Conservation (phyloP, 2,797 vertebrate genomes). For the Siniperca scherzeri region DNA sequence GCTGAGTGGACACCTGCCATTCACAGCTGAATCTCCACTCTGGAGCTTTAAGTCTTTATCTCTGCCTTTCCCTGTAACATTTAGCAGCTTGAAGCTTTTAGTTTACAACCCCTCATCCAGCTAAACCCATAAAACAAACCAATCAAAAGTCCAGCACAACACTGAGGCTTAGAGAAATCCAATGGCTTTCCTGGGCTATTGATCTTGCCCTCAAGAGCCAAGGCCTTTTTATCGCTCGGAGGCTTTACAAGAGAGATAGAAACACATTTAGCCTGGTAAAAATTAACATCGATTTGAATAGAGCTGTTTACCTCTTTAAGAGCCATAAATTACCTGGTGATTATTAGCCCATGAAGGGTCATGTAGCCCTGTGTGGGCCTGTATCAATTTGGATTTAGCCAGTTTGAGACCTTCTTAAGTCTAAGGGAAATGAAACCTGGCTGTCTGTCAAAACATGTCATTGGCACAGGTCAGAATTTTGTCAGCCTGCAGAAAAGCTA, state of each 20-base stretch:
- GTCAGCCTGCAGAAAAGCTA: neutral
- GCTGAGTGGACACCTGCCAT: constrained; percentile 71
- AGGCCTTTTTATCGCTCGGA: constrained; percentile 54
- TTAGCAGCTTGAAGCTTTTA: constrained; percentile 75
- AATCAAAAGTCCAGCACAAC: constrained; percentile 70
- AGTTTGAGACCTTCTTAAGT: constrained; percentile 3
- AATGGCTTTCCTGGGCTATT: constrained; percentile 75
- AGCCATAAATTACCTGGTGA: constrained; percentile 63
- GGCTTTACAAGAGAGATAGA: constrained; percentile 62
- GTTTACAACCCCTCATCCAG: constrained; percentile 69
- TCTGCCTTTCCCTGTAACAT: constrained; percentile 65
- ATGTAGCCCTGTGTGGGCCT: neutral
- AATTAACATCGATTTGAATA: constrained; percentile 66
- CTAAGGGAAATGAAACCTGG: neutral
- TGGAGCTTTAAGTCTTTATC: constrained; percentile 66
- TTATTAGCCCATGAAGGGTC: constrained; percentile 47
- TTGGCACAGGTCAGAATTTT: neutral
- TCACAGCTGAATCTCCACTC: constrained; percentile 69
- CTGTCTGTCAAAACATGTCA: constrained; percentile 20
- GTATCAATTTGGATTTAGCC: neutral
- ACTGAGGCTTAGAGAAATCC: constrained; percentile 69
- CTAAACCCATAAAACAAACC: constrained; percentile 75
- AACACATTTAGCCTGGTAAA: constrained; percentile 41
- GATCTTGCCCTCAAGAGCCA: constrained; percentile 69
- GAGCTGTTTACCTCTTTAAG: constrained; percentile 57